Conservation (phyloP, 2,797 vertebrate genomes). For the Sebastes hubbsi region DNA sequence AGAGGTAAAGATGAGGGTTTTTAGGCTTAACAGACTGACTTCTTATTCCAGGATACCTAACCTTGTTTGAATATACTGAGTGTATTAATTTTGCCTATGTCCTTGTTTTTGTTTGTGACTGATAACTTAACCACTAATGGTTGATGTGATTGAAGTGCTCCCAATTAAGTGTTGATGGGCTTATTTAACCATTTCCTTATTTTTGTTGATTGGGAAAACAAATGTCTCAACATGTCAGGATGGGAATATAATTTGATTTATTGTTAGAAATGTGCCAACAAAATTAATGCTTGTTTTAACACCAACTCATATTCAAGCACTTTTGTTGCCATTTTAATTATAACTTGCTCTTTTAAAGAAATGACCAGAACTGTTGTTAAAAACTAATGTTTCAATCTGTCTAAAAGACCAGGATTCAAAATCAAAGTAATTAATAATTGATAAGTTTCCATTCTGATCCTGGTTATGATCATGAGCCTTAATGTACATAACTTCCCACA, state of each 20-base stretch:
- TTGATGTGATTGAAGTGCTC: constrained; percentile 36
- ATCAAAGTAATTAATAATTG: background rate
- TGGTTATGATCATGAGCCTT: background rate
- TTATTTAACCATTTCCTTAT: background rate
- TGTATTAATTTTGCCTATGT: constrained; percentile 24
- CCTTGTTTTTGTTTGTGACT: constrained; percentile 4
- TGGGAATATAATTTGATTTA: background rate
- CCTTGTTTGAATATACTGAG: constrained; percentile 12
- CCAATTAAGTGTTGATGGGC: background rate
- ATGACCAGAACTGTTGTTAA: background rate
- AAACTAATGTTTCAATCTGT: background rate
- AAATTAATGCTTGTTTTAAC: background rate
- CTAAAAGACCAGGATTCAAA: background rate
- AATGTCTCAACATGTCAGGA: background rate
- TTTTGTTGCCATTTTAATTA: constrained; percentile 7
- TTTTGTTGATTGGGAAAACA: background rate
- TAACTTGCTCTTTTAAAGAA: background rate
- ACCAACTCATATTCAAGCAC: background rate
- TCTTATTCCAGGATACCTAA: constrained; percentile 8
- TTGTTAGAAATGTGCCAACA: background rate
- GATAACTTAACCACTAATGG: constrained; percentile 59
- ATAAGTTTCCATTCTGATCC: background rate
- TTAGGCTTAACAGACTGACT: background rate
- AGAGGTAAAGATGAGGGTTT: background rate
- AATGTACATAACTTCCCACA: background rate